A percentile compares a stretch with the other conserved stretches of the same genome.
These are phyloP conservation scores for Cladopsammia gracilis DNA, from an alignment of 64 coral and sea anemone genomes.

Conservation along the genomic window DNA sequence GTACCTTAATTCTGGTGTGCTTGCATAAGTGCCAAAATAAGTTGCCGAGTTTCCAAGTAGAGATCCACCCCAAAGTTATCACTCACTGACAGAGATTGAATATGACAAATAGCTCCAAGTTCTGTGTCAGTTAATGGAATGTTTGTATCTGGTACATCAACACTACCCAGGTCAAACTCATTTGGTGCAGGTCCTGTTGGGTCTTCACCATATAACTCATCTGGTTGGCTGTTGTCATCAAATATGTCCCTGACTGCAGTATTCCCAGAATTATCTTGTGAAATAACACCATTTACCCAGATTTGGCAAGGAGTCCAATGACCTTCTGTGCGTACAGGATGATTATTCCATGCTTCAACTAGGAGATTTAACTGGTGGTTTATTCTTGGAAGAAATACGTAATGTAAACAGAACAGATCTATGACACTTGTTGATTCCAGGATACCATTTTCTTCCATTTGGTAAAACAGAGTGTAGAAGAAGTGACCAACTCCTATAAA, in stretches of 20 bases:
- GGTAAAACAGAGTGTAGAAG: constrained; percentile 21
- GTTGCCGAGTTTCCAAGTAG: too few relatives aligned
- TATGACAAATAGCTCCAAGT: not conserved
- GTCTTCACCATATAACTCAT: not conserved
- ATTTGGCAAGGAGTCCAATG: constrained; percentile 57
- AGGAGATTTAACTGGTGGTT: not conserved
- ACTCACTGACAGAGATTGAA: not conserved
- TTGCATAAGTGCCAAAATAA: too few relatives aligned
- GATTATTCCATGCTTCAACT: constrained; percentile 9
- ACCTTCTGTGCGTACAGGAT: constrained; percentile 24
- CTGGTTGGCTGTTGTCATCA: not conserved
- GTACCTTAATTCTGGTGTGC: too few relatives aligned
- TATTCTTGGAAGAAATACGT: constrained; percentile 40
- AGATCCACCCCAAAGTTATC: not conserved
- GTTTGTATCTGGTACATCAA: constrained; percentile 9
- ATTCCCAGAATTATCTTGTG: not conserved
- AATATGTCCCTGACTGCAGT: not conserved
- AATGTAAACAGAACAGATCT: constrained; percentile 25
- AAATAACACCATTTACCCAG: constrained; percentile 70
- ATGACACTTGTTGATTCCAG: not conserved
- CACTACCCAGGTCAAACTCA: constrained; percentile 10
- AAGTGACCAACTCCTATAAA: not conserved
- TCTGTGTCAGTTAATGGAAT: not conserved
- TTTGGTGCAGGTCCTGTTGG: not conserved
- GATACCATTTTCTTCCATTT: constrained; percentile 2